Percentiles rank a stretch among this genome's conserved stretches.
phyloP scores from a whole-genome alignment of 2,888 invertebrate genomes.

The Drosophila austrosaltans region DNA sequence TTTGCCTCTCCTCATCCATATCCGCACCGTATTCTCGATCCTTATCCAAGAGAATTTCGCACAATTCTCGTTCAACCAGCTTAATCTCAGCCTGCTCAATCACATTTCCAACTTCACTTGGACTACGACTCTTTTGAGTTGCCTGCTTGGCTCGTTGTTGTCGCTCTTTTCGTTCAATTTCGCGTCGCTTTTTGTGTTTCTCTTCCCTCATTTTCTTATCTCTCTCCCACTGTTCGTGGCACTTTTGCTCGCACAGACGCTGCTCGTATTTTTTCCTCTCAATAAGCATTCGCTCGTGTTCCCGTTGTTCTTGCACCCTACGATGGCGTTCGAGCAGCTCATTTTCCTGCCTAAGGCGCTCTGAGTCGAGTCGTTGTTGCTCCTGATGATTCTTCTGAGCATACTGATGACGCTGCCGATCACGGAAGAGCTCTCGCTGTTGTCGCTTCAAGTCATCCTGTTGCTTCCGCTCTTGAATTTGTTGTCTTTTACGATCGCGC shows the following conservation, averaged over 20 bases:
- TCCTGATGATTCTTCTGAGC: background rate
- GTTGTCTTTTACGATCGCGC: conserved; percentile 2
- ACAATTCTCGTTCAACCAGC: background rate
- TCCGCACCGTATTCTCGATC: background rate
- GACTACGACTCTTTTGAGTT: background rate
- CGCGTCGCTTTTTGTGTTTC: background rate
- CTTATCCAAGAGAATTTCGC: background rate
- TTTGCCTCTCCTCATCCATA: background rate
- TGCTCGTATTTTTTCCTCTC: background rate
- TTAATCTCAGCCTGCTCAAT: background rate
- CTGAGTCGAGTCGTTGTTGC: background rate
- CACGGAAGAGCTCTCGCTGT: conserved; percentile 8
- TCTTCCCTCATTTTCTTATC: background rate
- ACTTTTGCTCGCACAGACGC: background rate
- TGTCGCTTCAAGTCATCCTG: background rate
- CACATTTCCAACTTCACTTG: background rate
- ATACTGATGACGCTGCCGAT: background rate
- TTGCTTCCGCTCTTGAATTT: conserved; percentile 17
- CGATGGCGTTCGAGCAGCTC: conserved; percentile 15
- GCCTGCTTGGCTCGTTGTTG: background rate
- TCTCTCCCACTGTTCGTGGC: background rate
- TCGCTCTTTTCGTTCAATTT: background rate
- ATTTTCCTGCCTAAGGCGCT: background rate
- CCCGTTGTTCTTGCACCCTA: conserved; percentile 32
- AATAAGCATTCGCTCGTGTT: conserved; percentile 24